Percentiles rank a stretch among this genome's conserved stretches.
Conservation (phyloP, 2,797 vertebrate genomes). For the Chaetodon trifasciatus region DNA sequence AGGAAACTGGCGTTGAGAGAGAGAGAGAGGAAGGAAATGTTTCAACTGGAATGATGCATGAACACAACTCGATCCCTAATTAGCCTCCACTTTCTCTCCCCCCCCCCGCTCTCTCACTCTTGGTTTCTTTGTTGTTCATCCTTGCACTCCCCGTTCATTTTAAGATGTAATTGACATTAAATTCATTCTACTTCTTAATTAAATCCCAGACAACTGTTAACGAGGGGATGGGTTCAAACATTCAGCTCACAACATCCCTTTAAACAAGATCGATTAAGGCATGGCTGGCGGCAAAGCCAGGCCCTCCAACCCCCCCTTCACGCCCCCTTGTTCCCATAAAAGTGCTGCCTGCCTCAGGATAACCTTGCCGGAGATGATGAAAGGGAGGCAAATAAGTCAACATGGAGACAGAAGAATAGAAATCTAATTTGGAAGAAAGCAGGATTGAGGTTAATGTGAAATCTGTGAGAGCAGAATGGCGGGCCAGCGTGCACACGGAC, state of each 20-base stretch:
- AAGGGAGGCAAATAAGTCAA: slow-evolving; percentile 81
- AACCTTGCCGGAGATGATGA: slow-evolving; percentile 85
- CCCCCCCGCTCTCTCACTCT: slow-evolving; percentile 13
- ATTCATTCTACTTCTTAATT: slow-evolving; percentile 79
- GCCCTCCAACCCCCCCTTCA: slow-evolving; percentile 33
- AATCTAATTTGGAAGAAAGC: slow-evolving; percentile 76
- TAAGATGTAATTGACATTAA: slow-evolving; percentile 79
- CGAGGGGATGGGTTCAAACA: slow-evolving; percentile 81
- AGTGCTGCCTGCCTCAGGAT: slow-evolving; percentile 78
- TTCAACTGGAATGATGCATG: slow-evolving; percentile 74
- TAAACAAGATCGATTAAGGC: slow-evolving; percentile 83
- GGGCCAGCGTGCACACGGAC: slow-evolving; percentile 42
- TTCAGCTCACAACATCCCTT: slow-evolving; percentile 76
- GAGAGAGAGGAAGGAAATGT: slow-evolving; percentile 60
- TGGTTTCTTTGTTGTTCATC: slow-evolving; percentile 65
- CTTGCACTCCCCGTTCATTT: slow-evolving; percentile 57
- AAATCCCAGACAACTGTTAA: slow-evolving; percentile 83
- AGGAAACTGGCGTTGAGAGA: slow-evolving; percentile 56
- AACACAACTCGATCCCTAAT: slow-evolving; percentile 75
- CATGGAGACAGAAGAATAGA: slow-evolving; percentile 69
- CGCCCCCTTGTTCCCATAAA: slow-evolving; percentile 77
- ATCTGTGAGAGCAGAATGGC: slow-evolving; percentile 39
- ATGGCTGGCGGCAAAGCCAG: slow-evolving; percentile 66
- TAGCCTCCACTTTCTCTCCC: slow-evolving; percentile 61
- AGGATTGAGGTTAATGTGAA: slow-evolving; percentile 70